phyloP scores from a whole-genome alignment of 2,888 invertebrate genomes.

The Brassicogethes aeneus region DNA sequence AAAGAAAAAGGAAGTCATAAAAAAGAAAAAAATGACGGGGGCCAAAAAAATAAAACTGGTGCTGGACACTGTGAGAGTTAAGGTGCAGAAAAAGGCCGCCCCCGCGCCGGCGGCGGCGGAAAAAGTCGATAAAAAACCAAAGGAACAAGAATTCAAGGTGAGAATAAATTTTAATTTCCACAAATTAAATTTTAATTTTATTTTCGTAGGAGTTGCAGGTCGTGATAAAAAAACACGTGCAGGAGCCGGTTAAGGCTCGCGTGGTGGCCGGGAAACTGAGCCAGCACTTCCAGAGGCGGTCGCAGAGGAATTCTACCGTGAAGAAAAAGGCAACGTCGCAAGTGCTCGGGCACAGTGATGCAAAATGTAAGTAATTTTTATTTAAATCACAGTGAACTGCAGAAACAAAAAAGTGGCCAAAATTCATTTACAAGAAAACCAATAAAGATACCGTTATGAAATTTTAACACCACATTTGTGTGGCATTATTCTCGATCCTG shows the following conservation, averaged over 20 bases:
- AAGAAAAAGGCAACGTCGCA: not conserved
- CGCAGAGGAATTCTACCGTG: not conserved
- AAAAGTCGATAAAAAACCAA: conserved; percentile 6
- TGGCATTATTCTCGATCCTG: too few relatives aligned
- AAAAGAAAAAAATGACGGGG: conserved; percentile 37
- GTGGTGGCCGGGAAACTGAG: not conserved
- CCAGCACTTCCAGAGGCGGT: not conserved
- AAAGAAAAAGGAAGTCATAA: conserved; percentile 39
- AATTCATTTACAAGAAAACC: too few relatives aligned
- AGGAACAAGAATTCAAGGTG: conserved; percentile 9
- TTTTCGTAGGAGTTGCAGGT: not conserved
- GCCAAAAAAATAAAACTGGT: conserved; percentile 32
- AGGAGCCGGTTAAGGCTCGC: too few relatives aligned
- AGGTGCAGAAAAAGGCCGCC: conserved; percentile 10
- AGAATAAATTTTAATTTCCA: too few relatives aligned
- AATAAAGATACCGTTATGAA: too few relatives aligned
- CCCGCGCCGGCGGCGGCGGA: not conserved
- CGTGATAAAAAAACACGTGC: too few relatives aligned
- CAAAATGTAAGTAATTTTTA: not conserved
- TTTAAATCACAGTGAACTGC: too few relatives aligned
- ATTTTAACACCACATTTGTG: too few relatives aligned
- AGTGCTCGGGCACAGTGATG: not conserved
- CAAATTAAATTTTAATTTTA: too few relatives aligned
- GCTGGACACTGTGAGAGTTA: conserved; percentile 20
- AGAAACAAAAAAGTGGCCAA: too few relatives aligned